Base-by-base conservation (phyloP, 2,113 vertebrate species). In the Tor tambroides region DNA sequence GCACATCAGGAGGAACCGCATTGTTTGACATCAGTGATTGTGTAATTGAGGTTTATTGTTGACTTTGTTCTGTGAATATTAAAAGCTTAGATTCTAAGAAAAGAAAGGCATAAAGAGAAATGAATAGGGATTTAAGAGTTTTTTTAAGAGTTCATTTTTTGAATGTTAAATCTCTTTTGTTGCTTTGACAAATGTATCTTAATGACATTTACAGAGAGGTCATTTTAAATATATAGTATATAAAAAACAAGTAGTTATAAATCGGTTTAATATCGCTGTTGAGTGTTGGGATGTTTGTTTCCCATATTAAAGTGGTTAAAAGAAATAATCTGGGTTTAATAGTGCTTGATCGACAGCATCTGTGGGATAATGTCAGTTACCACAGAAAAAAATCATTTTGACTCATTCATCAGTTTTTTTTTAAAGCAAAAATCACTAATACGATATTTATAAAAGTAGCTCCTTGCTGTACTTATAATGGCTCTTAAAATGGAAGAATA, bases 1-100 rank as follows among this genome's bases (percentile, higher is more conserved):
- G 35, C 32, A 65, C 61, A 80, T 8, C 32, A 76, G 12, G 59
- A 69, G 77, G 81, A 87, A 87, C 59, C 26, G 30, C 38, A 80
- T 17, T 61, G 61, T 51, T 83, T 89, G 88, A 89, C 88, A 84
- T 89, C 77, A 87, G 51, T 12, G 61, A 63, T 51, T 71, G 51
- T 43, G 78, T 56, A 69, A 74, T 28, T 59, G 78, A 75, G n/a
- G 67, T 26, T 80, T 69, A 59, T 19, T 72, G 49, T 56, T 75
- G 81, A 49, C 81, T 43, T 21, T 41, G 38, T 81, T 30, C 4
- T 26, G 10, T 23, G 51, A 78, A 83, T 79, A 82, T 88, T 41
- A 83, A 86, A 17, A 28, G 77, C 32, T 81, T 85, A n/a, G 19
- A 30, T 77, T 78, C 74, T 35, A 38, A 28, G 38, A 82, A 81